A percentile compares a stretch with the other conserved stretches of the same genome.
These are phyloP conservation scores for Acipenser oxyrinchus DNA, from an alignment of 2,797 vertebrate species.

Conservation along the genomic window DNA sequence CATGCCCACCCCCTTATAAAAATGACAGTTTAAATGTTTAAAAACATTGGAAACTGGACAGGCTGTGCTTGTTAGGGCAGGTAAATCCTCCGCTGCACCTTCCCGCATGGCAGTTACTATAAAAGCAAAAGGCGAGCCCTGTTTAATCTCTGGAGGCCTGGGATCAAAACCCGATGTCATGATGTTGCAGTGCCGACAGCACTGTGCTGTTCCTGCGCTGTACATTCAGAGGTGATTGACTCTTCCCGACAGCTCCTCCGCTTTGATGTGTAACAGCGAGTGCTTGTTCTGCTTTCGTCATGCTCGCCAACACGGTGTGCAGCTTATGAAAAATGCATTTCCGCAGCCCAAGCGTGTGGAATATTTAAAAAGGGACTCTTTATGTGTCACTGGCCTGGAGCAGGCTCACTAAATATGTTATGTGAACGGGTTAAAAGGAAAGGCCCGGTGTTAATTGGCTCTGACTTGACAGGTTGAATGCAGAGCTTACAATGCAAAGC, in stretches of 20 bases:
- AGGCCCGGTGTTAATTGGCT: not conserved
- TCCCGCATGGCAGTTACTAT: no score
- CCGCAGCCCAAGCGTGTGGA: not conserved
- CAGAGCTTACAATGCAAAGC: slow-evolving; percentile 3
- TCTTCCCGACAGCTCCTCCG: not conserved
- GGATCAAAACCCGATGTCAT: no score
- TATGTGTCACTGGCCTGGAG: not conserved
- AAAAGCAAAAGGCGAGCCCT: no score
- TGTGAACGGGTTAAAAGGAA: not conserved
- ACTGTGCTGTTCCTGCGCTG: not conserved
- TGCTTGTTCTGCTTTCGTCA: slow-evolving; percentile 36
- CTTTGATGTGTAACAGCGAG: not conserved
- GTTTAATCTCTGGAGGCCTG: no score
- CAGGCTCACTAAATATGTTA: not conserved
- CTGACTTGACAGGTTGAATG: not conserved
- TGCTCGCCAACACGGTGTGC: slow-evolving; percentile 47
- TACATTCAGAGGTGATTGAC: not conserved
- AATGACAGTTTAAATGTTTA: no score
- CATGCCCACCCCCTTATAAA: no score
- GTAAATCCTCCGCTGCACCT: no score
- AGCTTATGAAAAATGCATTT: slow-evolving; percentile 60
- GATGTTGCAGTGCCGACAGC: no score
- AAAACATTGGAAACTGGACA: no score
- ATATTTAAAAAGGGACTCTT: not conserved
- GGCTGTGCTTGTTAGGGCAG: no score